Base-by-base conservation (phyloP, 2,888 invertebrate genomes). In the Troides oblongomaculatus region DNA sequence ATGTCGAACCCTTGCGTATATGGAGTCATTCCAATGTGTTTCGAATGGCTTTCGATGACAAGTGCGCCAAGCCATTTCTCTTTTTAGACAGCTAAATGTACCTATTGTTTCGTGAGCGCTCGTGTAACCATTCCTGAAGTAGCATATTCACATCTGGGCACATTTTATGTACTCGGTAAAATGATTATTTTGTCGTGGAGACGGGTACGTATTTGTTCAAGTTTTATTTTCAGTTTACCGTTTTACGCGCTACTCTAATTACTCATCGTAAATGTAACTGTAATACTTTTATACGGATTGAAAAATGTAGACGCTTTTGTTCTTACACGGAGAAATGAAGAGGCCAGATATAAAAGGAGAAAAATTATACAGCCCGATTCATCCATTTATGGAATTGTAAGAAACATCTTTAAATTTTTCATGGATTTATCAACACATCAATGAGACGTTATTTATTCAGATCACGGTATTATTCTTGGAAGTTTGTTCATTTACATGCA, bases 11-110 rank as follows among this genome's bases (percentile, higher is more conserved):
- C 83, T 83, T 81, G 77, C 81, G 81, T 82, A 83, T 83, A 79
- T 82, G 81, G 79, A 84, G 82, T 85, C 84, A 84, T 83, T 87
- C 80, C 83, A 80, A 87, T 85, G 87, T 88, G 81, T 85, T 87
- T 85, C 84, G 81, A 91, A 90, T 86, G 84, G 87, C 85, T 90
- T 90, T 92, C 91, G 90, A 92, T 92, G 90, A 90, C 87, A 86
- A 89, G 84, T 87, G 85, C 86, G 79, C 82, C 80, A 84, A 88
- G 84, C 81, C 81, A 84, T 85, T 89, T 87, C 84, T 84, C 83
- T 87, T 90, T 89, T 90, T 88, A 88, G 88, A 82, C 76, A 81
- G 80, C 87, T 89, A 87, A 92, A 90, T 89, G 90, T 83, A 80
- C 79, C 89, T 81, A 87, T 92, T 92, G 91, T 92, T 90, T 84